These are phyloP conservation scores for Drosophila pachea DNA, from an alignment of 1,140 invertebrate genomes.

Conservation along the genomic window DNA sequence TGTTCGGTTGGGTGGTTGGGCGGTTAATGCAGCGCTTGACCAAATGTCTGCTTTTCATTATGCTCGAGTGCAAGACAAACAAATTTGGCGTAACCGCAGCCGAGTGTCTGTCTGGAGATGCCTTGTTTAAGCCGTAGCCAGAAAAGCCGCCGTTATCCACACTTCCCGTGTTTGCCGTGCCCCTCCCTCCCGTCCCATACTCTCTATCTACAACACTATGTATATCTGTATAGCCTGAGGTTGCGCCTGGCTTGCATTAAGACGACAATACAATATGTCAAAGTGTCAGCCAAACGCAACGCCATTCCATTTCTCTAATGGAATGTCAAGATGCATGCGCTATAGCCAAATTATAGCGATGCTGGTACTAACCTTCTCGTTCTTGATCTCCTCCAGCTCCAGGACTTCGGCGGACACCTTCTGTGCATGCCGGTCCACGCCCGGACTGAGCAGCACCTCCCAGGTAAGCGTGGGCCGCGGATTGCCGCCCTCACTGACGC, in stretches of 20 bases:
- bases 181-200: slow-evolving; percentile 11
- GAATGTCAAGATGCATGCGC: neutral
- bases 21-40: slow-evolving; percentile 56
- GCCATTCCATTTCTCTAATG: slow-evolving; percentile 21
- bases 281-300: slow-evolving; percentile 30
- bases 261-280: slow-evolving; percentile 42
- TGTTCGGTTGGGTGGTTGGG: slow-evolving; percentile 5
- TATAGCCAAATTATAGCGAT: neutral
- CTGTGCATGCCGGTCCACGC: slow-evolving; percentile 80
- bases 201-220: no score
- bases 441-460: slow-evolving; percentile 84
- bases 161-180: slow-evolving; percentile 63
- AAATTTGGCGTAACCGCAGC: slow-evolving; percentile 67
- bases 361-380: slow-evolving; percentile 69
- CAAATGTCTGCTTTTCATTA: slow-evolving; percentile 73
- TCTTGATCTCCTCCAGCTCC: slow-evolving; percentile 77
- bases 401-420: slow-evolving; percentile 78
- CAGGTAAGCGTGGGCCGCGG: slow-evolving; percentile 86
- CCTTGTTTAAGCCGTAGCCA: slow-evolving; percentile 38
- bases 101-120: slow-evolving; percentile 28
- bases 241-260: slow-evolving; percentile 25
- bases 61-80: slow-evolving; percentile 73
- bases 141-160: slow-evolving; percentile 50
- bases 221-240: slow-evolving; percentile 13
- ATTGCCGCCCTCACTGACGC: slow-evolving; percentile 90